Base-by-base conservation (phyloP, 1,140 invertebrate species). In the Parapsyche elsis region DNA sequence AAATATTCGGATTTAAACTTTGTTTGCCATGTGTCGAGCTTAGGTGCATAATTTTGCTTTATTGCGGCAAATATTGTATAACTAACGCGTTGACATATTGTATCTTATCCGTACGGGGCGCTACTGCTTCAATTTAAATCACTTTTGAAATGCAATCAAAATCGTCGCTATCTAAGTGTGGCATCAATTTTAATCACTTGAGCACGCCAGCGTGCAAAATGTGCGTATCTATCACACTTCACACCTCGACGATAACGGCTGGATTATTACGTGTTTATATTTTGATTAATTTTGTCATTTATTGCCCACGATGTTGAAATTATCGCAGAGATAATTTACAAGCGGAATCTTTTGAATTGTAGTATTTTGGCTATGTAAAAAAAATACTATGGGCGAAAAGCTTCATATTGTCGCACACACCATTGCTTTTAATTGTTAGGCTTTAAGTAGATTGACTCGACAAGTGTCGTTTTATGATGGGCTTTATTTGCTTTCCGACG, bases 281-380 rank as follows among this genome's bases (percentile, higher is more conserved):
- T 61, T 61, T 61, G 57, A 61, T 21, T 61, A 61, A 61, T 61
- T 19, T 7, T 61, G 57, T 19, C 57, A 61, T 61, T 61, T 61
- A 61, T 61, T 19, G 5, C 16, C 57, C 57, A 9, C 57, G 9
- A 7, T 38, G 30, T 38, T 38, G 30, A 38, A 38, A 38, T 38
- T 38, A 38, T 38, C 30, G 30, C 30, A 4, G 30, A 38, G 1
- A 4, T 38, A 38, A 38, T 38, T 38, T 38, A 38, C 30, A 38
- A 38, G 30, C n/a, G n/a, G n/a, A n/a, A n/a, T n/a, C n/a, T n/a
- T n/a, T n/a, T n/a, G n/a, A n/a, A n/a, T 38, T 38, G 30, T 38
- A 38, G n/a, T 7, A 38, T 38, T 38, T 38, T 38, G 30, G 30
- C 30, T 38, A 4, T 38, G 30, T 38, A 38, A n/a, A n/a, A n/a